Conservation (phyloP, 2,888 invertebrate genomes). For the Phalangium opilio region DNA sequence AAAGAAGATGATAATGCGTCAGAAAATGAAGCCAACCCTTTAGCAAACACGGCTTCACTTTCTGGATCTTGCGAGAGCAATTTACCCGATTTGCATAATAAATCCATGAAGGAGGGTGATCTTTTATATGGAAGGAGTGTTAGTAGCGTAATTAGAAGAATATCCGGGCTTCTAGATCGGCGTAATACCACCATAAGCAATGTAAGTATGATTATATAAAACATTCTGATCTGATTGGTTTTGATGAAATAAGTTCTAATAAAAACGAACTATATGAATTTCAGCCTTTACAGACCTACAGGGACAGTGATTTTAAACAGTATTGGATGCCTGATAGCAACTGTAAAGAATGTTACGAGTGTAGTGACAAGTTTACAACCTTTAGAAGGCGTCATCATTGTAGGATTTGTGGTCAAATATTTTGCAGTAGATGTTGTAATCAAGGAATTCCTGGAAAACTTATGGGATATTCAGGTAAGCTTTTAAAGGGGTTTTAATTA, state of each 20-base stretch:
- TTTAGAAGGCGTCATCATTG: constrained; percentile 90
- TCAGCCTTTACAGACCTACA: constrained; percentile 48
- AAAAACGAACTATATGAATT: neutral
- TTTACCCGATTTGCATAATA: too few relatives aligned
- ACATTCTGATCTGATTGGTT: too few relatives aligned
- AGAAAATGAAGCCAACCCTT: too few relatives aligned
- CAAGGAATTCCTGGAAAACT: constrained; percentile 72
- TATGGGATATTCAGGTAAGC: constrained; percentile 56
- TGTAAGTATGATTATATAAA: too few relatives aligned
- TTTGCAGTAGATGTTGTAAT: constrained; percentile 87
- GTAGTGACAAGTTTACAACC: constrained; percentile 82
- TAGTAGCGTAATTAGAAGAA: constrained; percentile 68
- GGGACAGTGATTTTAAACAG: constrained; percentile 74
- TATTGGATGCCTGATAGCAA: constrained; percentile 97
- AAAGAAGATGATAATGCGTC: too few relatives aligned
- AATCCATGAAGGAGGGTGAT: too few relatives aligned
- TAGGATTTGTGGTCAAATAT: constrained; percentile 94
- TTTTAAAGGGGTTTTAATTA: too few relatives aligned
- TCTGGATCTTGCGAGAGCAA: too few relatives aligned
- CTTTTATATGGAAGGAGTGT: constrained; percentile 41
- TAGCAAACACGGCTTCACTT: too few relatives aligned
- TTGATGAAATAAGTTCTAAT: too few relatives aligned
- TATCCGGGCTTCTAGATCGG: constrained; percentile 60
- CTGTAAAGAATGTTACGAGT: constrained; percentile 93
- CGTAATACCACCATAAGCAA: constrained; percentile 21